Base-by-base conservation (phyloP, 2,113 vertebrate species). In the Cacatua alba region DNA sequence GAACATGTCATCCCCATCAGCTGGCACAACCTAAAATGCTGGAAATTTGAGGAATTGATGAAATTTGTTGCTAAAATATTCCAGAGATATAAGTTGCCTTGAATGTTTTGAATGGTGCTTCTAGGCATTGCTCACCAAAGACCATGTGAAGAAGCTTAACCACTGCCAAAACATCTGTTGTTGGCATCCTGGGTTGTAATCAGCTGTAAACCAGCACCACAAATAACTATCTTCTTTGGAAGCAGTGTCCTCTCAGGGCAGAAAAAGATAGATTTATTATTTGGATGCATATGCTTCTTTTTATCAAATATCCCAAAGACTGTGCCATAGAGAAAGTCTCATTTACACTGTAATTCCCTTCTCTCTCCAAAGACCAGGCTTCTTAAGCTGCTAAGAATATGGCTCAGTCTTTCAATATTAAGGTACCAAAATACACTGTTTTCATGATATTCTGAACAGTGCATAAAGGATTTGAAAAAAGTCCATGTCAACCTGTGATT, bases 21-120 rank as follows among this genome's bases (percentile, higher is more conserved):
- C 2, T 97, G 96, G 90, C 95, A 92, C 57, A 81, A 44, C 48
- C 76, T n/a, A 33, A 95, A 94, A 96, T 94, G 90, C 77, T 92
- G 94, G 86, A 90, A 96, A 92, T 88, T 69, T 69, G 51, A 86
- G 88, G 88, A 96, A 91, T 53, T 69, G 90, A 48, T 68, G 39
- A 86, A 55, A 92, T 96, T 96, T 65, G 48, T 81, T 92, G 88
- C 86, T 96, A 94, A 95, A 93, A 88, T 92, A 91, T 96, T 95
- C 80, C 74, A 65, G 88, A 93, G 59, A 82, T 78, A 41, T 43
- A 63, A 88, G 85, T 93, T 64, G 60, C 78, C 85, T 37, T 52
- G 24, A 29, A 20, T 46, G 55, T 46, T 57, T 65, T 2, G 2
- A 74, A 35, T 20, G 70, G 70, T 83, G 92, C 85, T 91, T 55